These are phyloP conservation scores for Hybognathus amarus DNA, from an alignment of 2,797 vertebrate genomes.

Conservation along the genomic window DNA sequence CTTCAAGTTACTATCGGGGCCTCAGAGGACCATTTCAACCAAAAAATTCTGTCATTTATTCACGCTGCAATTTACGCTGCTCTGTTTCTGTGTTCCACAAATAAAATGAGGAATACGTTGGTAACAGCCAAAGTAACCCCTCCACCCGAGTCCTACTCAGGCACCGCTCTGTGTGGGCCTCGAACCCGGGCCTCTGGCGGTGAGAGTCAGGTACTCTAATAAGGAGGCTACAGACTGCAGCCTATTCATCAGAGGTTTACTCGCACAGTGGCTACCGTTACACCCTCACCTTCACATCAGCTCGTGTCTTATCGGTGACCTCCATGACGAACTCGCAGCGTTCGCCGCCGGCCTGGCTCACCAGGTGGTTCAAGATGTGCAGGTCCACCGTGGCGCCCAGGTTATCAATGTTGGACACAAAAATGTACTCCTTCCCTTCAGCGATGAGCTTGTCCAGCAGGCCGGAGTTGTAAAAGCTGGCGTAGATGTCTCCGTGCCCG, in stretches of 20 bases:
- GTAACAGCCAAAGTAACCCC: too few species aligned
- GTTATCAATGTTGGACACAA: constrained; percentile 92
- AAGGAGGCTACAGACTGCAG: too few species aligned
- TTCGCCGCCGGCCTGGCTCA: constrained; percentile 84
- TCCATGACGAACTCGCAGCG: constrained; percentile 91
- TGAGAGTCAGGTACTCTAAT: too few species aligned
- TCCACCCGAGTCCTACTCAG: too few species aligned
- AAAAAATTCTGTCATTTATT: background rate
- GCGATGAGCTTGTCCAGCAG: constrained; percentile 82
- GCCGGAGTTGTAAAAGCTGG: constrained; percentile 88
- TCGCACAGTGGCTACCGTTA: too few species aligned
- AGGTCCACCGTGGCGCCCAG: constrained; percentile 90
- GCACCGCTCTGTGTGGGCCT: too few species aligned
- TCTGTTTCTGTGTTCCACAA: background rate
- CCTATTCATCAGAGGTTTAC: too few species aligned
- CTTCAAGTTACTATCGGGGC: background rate
- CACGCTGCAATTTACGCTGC: too few species aligned
- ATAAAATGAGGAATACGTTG: background rate
- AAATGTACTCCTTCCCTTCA: constrained; percentile 89
- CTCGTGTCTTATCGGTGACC: constrained; percentile 89
- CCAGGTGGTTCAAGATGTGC: constrained; percentile 87
- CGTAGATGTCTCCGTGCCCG: constrained; percentile 88
- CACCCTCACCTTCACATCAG: constrained; percentile 86
- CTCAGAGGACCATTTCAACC: background rate
- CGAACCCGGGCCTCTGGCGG: too few species aligned